These are phyloP conservation scores for Eudasyphora cyanicolor DNA, from an alignment of 2,888 invertebrate species.

Conservation along the genomic window DNA sequence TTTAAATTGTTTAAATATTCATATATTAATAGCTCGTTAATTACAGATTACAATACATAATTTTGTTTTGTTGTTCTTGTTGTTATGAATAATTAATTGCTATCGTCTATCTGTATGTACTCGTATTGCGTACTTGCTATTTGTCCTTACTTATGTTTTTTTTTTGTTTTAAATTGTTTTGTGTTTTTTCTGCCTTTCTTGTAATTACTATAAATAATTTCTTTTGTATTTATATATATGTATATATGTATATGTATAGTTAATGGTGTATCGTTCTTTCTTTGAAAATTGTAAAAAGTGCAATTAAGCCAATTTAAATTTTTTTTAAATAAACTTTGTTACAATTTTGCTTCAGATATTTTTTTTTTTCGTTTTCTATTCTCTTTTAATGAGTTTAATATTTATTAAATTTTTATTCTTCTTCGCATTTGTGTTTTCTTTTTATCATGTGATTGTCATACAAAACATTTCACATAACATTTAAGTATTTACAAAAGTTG, in stretches of 20 bases:
- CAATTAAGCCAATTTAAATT: slow-evolving; percentile 23
- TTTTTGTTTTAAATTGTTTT: too few species aligned
- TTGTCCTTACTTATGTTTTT: slow-evolving; percentile 16
- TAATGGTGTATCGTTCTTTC: slow-evolving; percentile 21
- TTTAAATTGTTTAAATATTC: slow-evolving; percentile 42
- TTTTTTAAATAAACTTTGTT: slow-evolving; percentile 54
- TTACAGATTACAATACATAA: slow-evolving; percentile 58
- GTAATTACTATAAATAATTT: slow-evolving; percentile 41
- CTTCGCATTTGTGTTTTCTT: slow-evolving; percentile 55
- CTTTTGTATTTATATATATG: slow-evolving; percentile 38
- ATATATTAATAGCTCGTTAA: slow-evolving; percentile 62
- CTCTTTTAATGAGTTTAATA: slow-evolving; percentile 46
- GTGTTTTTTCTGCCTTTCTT: slow-evolving; percentile 53
- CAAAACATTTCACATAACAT: slow-evolving; percentile 80
- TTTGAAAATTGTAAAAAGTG: slow-evolving; percentile 63
- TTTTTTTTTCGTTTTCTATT: slow-evolving; percentile 40
- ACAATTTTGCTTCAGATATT: slow-evolving; percentile 60
- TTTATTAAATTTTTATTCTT: slow-evolving; percentile 22
- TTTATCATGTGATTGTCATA: slow-evolving; percentile 80
- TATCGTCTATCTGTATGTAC: slow-evolving; percentile 9
- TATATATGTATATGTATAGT: slow-evolving; percentile 18
- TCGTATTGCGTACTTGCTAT: neutral
- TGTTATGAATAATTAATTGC: slow-evolving; percentile 27
- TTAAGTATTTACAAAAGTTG: slow-evolving; percentile 75
- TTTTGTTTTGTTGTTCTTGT: neutral